Percentiles rank a stretch among this genome's conserved stretches.
Conservation (phyloP, 2,888 invertebrate genomes). For the Andrena marginata region DNA sequence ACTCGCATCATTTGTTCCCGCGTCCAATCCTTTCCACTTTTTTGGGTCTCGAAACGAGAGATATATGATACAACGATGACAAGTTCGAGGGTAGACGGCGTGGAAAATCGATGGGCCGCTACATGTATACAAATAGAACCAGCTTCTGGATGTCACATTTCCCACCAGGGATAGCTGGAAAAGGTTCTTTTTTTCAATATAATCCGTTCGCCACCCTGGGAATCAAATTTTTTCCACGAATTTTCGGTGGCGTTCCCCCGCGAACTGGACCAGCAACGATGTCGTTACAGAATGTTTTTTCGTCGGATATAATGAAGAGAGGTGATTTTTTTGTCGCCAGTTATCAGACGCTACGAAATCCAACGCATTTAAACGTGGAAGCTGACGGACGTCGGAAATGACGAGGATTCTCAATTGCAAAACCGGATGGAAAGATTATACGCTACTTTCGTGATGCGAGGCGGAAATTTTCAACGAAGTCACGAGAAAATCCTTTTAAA, state of each 20-base stretch:
- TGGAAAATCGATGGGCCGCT: slow-evolving; percentile 39
- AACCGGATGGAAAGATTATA: background rate
- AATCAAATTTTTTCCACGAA: background rate
- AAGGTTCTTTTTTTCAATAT: slow-evolving; percentile 15
- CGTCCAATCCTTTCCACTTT: background rate
- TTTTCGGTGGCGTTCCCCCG: background rate
- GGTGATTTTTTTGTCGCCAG: background rate
- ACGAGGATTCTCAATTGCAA: background rate
- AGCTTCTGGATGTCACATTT: background rate
- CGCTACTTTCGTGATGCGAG: background rate
- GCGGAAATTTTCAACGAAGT: background rate
- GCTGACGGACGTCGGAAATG: background rate
- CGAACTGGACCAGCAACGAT: background rate
- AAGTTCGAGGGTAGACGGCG: background rate
- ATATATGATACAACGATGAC: slow-evolving; percentile 21
- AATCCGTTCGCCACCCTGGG: background rate
- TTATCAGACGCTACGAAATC: background rate
- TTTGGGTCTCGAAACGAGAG: background rate
- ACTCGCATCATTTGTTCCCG: background rate
- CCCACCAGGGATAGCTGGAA: background rate
- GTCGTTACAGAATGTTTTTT: background rate
- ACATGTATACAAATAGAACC: background rate
- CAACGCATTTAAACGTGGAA: background rate
- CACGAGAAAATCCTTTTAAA: background rate
- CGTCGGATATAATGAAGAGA: background rate